A percentile compares a stretch with the other conserved stretches of the same genome.
These are phyloP conservation scores for Lymantria monacha DNA, from an alignment of 2,888 invertebrate species.

Conservation along the genomic window DNA sequence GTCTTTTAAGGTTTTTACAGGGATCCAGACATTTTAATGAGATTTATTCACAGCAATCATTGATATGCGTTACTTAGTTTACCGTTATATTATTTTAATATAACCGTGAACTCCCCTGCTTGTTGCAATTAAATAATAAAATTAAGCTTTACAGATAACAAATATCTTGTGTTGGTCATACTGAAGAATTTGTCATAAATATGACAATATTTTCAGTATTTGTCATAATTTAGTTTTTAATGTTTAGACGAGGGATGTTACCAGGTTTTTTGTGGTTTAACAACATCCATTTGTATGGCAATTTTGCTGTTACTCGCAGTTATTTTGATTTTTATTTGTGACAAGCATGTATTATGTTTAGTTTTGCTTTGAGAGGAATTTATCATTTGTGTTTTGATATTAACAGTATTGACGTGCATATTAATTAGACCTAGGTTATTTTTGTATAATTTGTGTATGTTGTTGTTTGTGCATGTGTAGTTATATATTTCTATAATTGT, in stretches of 20 bases:
- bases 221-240: constrained; percentile 45
- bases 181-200: constrained; percentile 36
- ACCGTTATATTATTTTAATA: constrained; percentile 32
- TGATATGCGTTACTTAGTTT: constrained; percentile 23
- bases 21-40: constrained; percentile 41
- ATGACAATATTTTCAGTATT: constrained; percentile 44
- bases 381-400: constrained; percentile 10
- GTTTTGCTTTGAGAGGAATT: constrained; percentile 25
- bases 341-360: constrained; percentile 40
- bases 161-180: constrained; percentile 41
- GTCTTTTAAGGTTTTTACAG: constrained; percentile 44
- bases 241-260: constrained; percentile 50
- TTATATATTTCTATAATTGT: constrained; percentile 16
- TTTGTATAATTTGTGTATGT: constrained; percentile 26
- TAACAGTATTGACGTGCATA: not conserved
- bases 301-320: constrained; percentile 70
- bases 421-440: constrained; percentile 15
- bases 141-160: constrained; percentile 40
- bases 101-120: constrained; percentile 43
- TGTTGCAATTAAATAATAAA: constrained; percentile 37
- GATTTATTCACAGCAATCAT: constrained; percentile 32
- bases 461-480: constrained; percentile 38
- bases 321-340: constrained; percentile 32
- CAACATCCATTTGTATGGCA: constrained; percentile 27
- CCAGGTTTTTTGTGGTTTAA: constrained; percentile 69